Evolutionary conservation across 2,888 invertebrate species (phyloP), one percentile per base, ranked within the genome.

Genomic region (Caenorhabditis sp.): DNA sequence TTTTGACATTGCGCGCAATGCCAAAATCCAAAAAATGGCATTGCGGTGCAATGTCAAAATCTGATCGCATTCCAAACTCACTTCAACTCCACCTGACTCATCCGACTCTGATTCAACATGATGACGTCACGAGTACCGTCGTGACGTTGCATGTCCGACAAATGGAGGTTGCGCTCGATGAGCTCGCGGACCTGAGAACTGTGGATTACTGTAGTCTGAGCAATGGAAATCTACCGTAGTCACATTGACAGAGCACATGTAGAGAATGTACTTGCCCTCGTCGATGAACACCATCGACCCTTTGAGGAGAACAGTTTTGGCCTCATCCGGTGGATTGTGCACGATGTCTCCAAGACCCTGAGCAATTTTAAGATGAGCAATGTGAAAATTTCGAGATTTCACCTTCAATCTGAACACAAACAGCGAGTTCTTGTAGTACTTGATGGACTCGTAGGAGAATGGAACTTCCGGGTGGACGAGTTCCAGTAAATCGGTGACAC

Each of bases 21-120:
- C n/a, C n/a, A n/a, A n/a, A n/a, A n/a, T n/a, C n/a, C n/a, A n/a
- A n/a, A n/a, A n/a, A n/a, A n/a, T n/a, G n/a, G n/a, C n/a, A n/a
- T n/a, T n/a, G n/a, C n/a, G n/a, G n/a, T n/a, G n/a, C n/a, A n/a
- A n/a, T n/a, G n/a, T n/a, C n/a, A n/a, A n/a, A n/a, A n/a, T n/a
- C n/a, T n/a, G n/a, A n/a, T n/a, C n/a, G n/a, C n/a, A n/a, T n/a
- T n/a, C n/a, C n/a, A 38, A 54, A 58, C 51, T 64, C 44, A 91
- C 92, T 92, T 92, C 58, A 91, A 73, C 63, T 92, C 92, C 8
- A 91, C 89, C 76, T 91, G 91, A 66, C 89, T 88, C 90, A 92
- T 90, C 64, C 92, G 76, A 35, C 86, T 86, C 74, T 92, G 92
- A 68, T 92, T 92, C 44, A 92, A 85, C 91, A 92, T 91, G 82